These are phyloP conservation scores for Pardalotus punctatus DNA, from an alignment of 2,113 vertebrate species.

Conservation along the genomic window DNA sequence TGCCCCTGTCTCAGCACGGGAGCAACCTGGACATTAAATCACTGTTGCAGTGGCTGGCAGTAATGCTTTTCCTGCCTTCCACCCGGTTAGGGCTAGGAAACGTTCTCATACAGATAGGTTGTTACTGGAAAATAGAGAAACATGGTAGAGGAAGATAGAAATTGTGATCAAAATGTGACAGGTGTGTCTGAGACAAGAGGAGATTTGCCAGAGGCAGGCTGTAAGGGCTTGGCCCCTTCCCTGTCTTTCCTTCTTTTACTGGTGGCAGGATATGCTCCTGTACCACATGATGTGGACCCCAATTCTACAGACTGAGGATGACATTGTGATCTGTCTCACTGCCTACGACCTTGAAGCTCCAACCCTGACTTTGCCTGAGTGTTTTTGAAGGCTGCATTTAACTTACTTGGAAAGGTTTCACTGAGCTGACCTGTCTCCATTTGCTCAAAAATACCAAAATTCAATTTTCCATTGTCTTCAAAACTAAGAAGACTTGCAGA, in stretches of 20 bases:
- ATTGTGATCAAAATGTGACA: not conserved
- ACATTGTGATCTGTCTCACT: not conserved
- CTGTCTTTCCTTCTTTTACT: not conserved
- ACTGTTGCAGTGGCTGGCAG: fast-evolving
- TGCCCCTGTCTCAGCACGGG: not conserved
- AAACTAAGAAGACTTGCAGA: not conserved
- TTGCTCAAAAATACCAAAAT: not conserved
- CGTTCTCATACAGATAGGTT: fast-evolving
- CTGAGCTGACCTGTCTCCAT: not conserved
- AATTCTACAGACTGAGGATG: not conserved
- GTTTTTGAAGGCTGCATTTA: not conserved
- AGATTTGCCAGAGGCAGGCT: not conserved
- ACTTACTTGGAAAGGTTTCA: not conserved
- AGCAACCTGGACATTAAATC: not conserved
- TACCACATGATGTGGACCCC: too few species aligned
- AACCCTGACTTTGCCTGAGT: not conserved
- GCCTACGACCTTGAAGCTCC: not conserved
- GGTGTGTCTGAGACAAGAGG: not conserved
- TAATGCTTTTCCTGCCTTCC: not conserved
- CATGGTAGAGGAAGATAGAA: not conserved
- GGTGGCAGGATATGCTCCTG: not conserved
- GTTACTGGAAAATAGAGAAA: not conserved
- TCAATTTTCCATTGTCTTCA: not conserved
- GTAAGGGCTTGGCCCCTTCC: not conserved
- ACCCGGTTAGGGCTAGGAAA: not conserved